Base-by-base conservation (phyloP, 2,113 vertebrate species). In the Cephalopterus ornatus region DNA sequence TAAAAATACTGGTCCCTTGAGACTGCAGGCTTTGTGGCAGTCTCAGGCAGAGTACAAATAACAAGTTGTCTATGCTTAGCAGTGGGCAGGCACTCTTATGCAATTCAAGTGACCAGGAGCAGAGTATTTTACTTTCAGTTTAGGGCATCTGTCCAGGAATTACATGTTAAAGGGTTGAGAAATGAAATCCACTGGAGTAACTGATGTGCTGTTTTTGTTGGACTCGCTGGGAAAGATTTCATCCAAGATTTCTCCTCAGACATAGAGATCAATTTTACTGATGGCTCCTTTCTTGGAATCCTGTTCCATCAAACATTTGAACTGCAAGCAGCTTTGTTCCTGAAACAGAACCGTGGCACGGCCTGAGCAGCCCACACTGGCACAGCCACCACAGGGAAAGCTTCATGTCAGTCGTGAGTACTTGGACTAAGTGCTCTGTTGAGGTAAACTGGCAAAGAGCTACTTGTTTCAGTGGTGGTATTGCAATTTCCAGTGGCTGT, bases 171-270 rank as follows among this genome's bases (percentile, higher is more conserved):
- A 93, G 53, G 89, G 74, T 18, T 93, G 93, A 95, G 93, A 95
- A 95, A 92, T 53, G 50, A 96, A 97, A 95, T 75, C 79, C 88
- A 93, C 65, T 92, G 88, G 79, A 92, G 93, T 84, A 88, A 96
- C 85, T 78, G 90, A 91, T 95, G 96, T 81, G 88, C 75, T 96
- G 93, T 96, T 97, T 85, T 88, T 86, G 65, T 95, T 94, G 96
- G 96, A 95, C 73, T 72, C 0, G 0, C 30, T 37, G 76, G 58
- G 47, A 44, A 72, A 92, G 72, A 49, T 81, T 96, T 89, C 85
- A 75, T 94, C 85, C 96, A 96, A 96, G 88, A 87, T 86, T 93
- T 92, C 68, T 81, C 27, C 72, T 92, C 88, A 94, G 95, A 95
- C 90, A 78, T 0, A 84, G 56, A 93, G 93, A 96, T 96, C 92